A percentile compares a stretch with the other conserved stretches of the same genome.
Evolutionary conservation across 2,888 invertebrate genomes (phyloP).

Genomic region (Dryocosmus kuriphilus): DNA sequence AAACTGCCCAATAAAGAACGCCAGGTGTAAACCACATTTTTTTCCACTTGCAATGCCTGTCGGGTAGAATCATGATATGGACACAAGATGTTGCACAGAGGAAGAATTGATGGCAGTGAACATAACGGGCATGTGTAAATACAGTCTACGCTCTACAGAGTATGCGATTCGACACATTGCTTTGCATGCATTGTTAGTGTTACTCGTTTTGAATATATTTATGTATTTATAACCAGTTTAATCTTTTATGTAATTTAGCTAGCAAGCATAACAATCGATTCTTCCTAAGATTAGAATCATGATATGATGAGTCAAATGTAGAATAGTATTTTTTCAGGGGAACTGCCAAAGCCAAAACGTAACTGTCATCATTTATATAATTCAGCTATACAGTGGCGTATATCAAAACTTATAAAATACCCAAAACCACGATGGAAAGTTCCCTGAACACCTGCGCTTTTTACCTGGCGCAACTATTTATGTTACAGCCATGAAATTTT

Average conservation of each 20-base stretch:
- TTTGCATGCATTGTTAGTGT: constrained; percentile 69
- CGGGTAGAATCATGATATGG: constrained; percentile 51
- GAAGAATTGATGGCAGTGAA: constrained; percentile 74
- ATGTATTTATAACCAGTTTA: constrained; percentile 59
- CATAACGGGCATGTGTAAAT: constrained; percentile 68
- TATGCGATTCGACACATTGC: constrained; percentile 73
- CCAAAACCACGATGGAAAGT: constrained; percentile 71
- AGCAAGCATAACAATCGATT: constrained; percentile 75
- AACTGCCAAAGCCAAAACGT: constrained; percentile 69
- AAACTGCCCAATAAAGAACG: constrained; percentile 29
- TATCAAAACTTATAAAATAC: constrained; percentile 77
- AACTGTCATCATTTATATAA: constrained; percentile 66
- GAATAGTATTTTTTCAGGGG: constrained; percentile 67
- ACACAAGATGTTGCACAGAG: constrained; percentile 61
- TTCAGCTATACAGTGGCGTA: constrained; percentile 72
- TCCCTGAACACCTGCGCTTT: constrained; percentile 61
- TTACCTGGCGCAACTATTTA: constrained; percentile 43
- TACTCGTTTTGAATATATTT: constrained; percentile 57
- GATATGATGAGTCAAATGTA: constrained; percentile 75
- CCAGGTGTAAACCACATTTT: constrained; percentile 27
- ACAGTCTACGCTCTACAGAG: constrained; percentile 63
- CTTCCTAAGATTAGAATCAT: constrained; percentile 66
- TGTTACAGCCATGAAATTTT: constrained; percentile 56
- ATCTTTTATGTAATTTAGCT: constrained; percentile 67
- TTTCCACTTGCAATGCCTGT: constrained; percentile 41